These are phyloP conservation scores for Loris lydekkerianus DNA, from an alignment of 2,797 vertebrate genomes.

Conservation along the genomic window DNA sequence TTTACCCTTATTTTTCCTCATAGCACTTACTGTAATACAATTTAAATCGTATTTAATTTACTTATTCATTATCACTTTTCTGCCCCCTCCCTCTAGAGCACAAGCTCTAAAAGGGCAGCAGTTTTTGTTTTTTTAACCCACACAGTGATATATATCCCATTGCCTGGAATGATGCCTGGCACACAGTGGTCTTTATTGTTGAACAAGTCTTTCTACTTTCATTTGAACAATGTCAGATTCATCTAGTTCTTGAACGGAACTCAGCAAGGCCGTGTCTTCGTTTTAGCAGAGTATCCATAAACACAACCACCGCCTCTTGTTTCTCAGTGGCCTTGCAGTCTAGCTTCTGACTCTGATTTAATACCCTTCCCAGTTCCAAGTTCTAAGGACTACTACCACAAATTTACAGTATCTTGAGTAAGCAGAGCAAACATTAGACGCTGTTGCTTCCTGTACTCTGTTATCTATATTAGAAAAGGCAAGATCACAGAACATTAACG, in stretches of 20 bases:
- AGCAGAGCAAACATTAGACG: not conserved
- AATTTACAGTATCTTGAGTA: constrained; percentile 6
- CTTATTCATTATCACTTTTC: not conserved
- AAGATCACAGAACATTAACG: not conserved
- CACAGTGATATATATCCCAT: not conserved
- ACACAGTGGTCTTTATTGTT: not conserved
- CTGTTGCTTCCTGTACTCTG: constrained; percentile 4
- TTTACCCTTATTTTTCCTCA: not conserved
- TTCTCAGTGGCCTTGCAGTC: not conserved
- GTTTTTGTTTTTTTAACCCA: not conserved
- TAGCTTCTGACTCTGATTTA: not conserved
- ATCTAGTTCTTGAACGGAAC: constrained; percentile 21
- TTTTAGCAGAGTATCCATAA: not conserved
- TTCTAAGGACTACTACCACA: not conserved
- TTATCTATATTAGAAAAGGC: not conserved
- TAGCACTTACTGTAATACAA: not conserved
- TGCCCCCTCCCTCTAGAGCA: not conserved
- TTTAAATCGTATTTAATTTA: constrained; percentile 28
- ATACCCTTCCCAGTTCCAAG: not conserved
- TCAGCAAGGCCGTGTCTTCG: not conserved
- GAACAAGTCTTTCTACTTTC: not conserved
- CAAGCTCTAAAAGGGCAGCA: not conserved
- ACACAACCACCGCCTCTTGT: not conserved
- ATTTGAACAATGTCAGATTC: not conserved
- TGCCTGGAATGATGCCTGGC: not conserved